Evolutionary conservation across 2,113 vertebrate species (phyloP), one percentile per base, ranked within the genome.

Genomic region (Sorex araneus): DNA sequence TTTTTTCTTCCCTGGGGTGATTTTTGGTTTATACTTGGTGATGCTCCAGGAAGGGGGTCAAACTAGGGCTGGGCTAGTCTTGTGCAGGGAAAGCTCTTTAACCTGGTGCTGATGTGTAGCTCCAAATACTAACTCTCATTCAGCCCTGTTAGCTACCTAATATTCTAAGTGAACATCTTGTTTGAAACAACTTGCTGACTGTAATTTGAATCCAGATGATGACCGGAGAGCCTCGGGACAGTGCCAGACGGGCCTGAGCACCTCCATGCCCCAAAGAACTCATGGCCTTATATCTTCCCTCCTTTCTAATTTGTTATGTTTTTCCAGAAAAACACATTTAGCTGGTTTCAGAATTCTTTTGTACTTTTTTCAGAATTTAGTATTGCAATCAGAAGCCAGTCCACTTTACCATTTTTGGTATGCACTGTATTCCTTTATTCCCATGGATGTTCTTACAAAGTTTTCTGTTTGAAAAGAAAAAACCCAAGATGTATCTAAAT

Each of bases 261-360:
- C 57, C 21, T 8, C 57, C 18, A 60, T 60, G 18, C 19, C 57
- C 57, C 57, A 19, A 60, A 19, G 21, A 66, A 66, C 10, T 25
- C 18, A 66, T 84, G 13, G 9, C 83, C 89, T 80, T 60, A 88
- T 4, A 2, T 87, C 15, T 92, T 89, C 82, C 23, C 19, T 94
- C 18, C 30, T 71, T 89, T 78, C 12, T 32, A 91, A 79, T 19
- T 60, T 66, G 6, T 90, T 32, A 36, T 2, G 85, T 71, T 12
- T 83, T 64, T 40, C 19, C 23, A 92, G 34, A 67, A 69, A 79
- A 88, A 83, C 66, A n/a, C n/a, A 82, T 30, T 87, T 50, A 78
- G 25, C 25, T 82, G 18, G 71, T 75, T 90, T 79, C 82, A 79
- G 34, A 80, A 84, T 76, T 90, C 77, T 64, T 76, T 23, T 27